Base-by-base conservation (phyloP, 2,888 invertebrate genomes). In the Nymphalis polychloros region DNA sequence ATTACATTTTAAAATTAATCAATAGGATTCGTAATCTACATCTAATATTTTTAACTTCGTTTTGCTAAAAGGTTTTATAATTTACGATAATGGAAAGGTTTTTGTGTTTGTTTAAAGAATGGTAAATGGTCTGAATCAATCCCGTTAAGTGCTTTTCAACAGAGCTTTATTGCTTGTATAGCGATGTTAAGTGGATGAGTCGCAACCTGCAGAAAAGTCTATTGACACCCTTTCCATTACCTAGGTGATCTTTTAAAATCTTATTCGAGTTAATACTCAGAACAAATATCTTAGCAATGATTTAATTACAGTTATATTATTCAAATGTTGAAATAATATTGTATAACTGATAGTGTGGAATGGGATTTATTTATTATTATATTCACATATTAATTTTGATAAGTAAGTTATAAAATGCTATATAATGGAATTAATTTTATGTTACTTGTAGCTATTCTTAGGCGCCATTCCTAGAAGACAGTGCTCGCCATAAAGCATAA, bases 91-190 rank as follows among this genome's bases (percentile, higher is more conserved):
- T 91, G 89, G 89, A 89, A 89, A 87, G 87, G 88, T 88, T 80
- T 82, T 82, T 90, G 87, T 91, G 89, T 90, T 91, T 92, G 89
- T 90, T 89, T 89, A 88, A 90, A 90, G 89, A 91, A 90, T 91
- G 87, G 90, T 89, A 90, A 92, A 92, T 91, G 89, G 89, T 88
- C 86, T 88, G 90, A 90, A 91, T 91, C 92, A 92, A 92, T 92
- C 88, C 84, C 86, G 88, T 86, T 92, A 91, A 92, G 92, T 92
- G 92, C 88, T 91, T 91, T 92, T 88, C 87, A 88, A 87, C 88
- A 85, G 87, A 88, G 90, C 89, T 92, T 92, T 92, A 92, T 90
- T 73, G 90, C 86, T 88, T 86, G 87, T 86, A 84, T 80, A 84
- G 84, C 81, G 82, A 82, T 82, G 83, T 83, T 75, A 82, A 84